These are phyloP conservation scores for Mycteria americana DNA, from an alignment of 2,797 vertebrate species.

Conservation along the genomic window DNA sequence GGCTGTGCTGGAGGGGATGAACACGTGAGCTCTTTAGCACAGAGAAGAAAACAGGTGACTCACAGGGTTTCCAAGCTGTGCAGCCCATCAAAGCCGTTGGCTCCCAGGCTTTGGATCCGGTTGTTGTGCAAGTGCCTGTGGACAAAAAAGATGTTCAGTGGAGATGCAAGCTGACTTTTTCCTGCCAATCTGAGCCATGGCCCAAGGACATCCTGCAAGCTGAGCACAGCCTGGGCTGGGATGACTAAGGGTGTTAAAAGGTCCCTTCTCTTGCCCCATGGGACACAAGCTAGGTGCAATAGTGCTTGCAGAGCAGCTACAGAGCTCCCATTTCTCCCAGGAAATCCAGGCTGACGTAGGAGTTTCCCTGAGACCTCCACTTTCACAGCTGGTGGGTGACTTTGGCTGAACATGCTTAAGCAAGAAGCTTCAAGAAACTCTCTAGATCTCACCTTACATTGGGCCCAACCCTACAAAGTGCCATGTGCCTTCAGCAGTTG, in stretches of 20 bases:
- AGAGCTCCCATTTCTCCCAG: neutral
- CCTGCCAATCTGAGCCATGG: neutral
- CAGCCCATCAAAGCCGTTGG: constrained; percentile 91
- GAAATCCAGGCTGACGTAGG: neutral
- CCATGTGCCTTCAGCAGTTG: neutral
- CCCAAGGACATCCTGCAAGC: neutral
- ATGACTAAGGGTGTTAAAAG: accelerated
- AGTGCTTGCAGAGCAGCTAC: neutral
- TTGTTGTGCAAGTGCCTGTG: constrained; percentile 96
- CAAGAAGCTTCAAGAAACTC: neutral
- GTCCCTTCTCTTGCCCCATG: neutral
- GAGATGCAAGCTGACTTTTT: neutral
- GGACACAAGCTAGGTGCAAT: neutral
- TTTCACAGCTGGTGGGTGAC: neutral
- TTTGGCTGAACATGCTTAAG: neutral
- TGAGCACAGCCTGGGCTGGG: neutral
- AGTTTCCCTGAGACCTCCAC: neutral
- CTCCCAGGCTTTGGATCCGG: constrained; percentile 87
- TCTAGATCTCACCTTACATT: neutral
- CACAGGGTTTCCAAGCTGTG: constrained; percentile 94
- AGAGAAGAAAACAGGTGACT: constrained; percentile 69
- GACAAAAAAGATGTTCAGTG: constrained; percentile 39
- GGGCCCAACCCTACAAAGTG: neutral
- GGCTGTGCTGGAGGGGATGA: neutral
- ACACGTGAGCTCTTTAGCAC: neutral